These are phyloP conservation scores for Sula dactylatra DNA, from an alignment of 2,113 vertebrate species.

Conservation along the genomic window DNA sequence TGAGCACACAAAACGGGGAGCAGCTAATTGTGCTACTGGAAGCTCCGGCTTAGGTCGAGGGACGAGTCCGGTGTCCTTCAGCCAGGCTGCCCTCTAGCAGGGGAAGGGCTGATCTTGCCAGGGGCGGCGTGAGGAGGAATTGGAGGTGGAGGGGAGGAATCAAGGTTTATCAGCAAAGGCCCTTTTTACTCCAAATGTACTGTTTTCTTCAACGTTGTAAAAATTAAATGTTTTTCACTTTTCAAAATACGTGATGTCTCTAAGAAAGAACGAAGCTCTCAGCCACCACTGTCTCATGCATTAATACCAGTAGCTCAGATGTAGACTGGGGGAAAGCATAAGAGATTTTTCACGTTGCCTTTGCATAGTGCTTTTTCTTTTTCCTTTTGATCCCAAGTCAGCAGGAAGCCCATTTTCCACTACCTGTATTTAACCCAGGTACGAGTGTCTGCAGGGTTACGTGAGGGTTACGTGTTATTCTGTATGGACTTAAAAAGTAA, in stretches of 20 bases:
- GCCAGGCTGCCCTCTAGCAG: not conserved
- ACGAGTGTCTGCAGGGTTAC: not conserved
- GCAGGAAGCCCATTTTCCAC: not conserved
- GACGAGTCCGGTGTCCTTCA: accelerated
- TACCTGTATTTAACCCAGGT: accelerated
- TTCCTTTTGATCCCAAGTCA: not conserved
- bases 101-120: too few species aligned
- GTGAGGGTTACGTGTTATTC: not conserved
- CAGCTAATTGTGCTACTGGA: not conserved
- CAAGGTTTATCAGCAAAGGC: too few species aligned
- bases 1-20: not conserved
- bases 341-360: not conserved
- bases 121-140: too few species aligned
- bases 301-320: not conserved
- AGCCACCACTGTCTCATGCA: too few species aligned
- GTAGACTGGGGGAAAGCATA: not conserved
- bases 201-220: not conserved
- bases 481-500: not conserved
- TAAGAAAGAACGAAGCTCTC: accelerated
- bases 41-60: not conserved
- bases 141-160: not conserved
- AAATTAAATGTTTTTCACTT: not conserved
- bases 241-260: accelerated
- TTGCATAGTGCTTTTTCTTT: not conserved
- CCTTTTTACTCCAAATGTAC: not conserved